A percentile compares a stretch with the other conserved stretches of the same genome.
These are phyloP conservation scores for Leptopilina syphax DNA, from an alignment of 2,888 invertebrate genomes.

Conservation along the genomic window DNA sequence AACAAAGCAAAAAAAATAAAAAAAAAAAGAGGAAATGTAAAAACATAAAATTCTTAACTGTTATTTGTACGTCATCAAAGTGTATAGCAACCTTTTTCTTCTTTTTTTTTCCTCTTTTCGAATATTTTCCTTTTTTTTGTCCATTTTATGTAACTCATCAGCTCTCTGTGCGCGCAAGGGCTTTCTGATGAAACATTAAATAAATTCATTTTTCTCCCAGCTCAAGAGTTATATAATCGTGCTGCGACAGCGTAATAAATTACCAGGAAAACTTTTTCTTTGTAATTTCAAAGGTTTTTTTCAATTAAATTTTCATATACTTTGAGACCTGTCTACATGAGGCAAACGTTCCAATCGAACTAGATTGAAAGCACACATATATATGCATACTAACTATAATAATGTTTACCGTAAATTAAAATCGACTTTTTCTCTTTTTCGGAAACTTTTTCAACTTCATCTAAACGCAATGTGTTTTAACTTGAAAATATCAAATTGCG, in stretches of 20 bases:
- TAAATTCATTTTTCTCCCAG: constrained; percentile 51
- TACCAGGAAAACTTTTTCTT: constrained; percentile 19
- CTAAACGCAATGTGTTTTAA: too few relatives aligned
- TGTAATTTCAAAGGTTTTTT: constrained; percentile 35
- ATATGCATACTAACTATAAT: not conserved
- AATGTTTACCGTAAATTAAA: constrained; percentile 17
- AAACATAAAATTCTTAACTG: constrained; percentile 39
- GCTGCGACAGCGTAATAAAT: constrained; percentile 36
- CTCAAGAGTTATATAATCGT: not conserved
- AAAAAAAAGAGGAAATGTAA: constrained; percentile 12
- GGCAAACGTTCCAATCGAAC: constrained; percentile 14
- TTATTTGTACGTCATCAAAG: constrained; percentile 29
- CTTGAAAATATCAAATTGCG: too few relatives aligned
- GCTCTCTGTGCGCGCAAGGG: constrained; percentile 13
- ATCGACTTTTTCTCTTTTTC: not conserved
- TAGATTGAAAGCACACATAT: constrained; percentile 3
- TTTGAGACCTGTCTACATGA: constrained; percentile 1
- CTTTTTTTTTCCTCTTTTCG: not conserved
- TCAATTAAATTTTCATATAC: constrained; percentile 28
- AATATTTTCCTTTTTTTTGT: not conserved
- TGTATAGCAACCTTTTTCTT: not conserved
- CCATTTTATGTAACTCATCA: constrained; percentile 13
- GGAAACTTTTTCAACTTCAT: not conserved
- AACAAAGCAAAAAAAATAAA: not conserved
- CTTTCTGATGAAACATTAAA: constrained; percentile 51